Percentiles rank a stretch among this genome's conserved stretches.
Conservation (phyloP, 2,888 invertebrate genomes). For the Drosophila multiciliata region DNA sequence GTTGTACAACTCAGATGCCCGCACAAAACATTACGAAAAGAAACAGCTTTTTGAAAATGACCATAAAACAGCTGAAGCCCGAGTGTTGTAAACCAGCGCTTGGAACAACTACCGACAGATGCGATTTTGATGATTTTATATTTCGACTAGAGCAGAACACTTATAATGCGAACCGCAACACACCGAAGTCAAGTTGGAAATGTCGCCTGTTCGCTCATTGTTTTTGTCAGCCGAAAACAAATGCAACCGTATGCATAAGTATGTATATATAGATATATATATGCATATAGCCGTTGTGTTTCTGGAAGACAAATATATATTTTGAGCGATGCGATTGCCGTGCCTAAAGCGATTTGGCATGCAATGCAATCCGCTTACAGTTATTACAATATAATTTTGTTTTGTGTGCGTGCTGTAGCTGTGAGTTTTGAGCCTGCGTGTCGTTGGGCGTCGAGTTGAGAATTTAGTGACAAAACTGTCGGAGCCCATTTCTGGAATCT, state of each 20-base stretch:
- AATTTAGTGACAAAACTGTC: conserved; percentile 11
- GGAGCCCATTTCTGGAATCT: background rate
- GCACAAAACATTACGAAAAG: conserved; percentile 30
- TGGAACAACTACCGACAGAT: conserved; percentile 1
- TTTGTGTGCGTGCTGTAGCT: conserved; percentile 8
- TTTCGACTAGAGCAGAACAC: conserved; percentile 7
- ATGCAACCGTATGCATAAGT: conserved; percentile 12
- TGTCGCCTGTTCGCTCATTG: conserved; percentile 45
- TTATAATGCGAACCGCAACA: conserved; percentile 50
- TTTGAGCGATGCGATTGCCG: conserved; percentile 43
- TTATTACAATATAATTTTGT: conserved; percentile 24
- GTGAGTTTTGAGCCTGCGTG: conserved; percentile 26
- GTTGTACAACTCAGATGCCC: background rate
- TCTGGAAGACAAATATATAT: conserved; percentile 66
- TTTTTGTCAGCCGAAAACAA: conserved; percentile 29
- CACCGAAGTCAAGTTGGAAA: conserved; percentile 60
- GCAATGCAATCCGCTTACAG: conserved; percentile 52
- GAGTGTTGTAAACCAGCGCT: background rate
- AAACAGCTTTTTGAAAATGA: conserved; percentile 40
- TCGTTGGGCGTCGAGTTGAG: conserved; percentile 27
- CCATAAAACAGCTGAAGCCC: conserved; percentile 32
- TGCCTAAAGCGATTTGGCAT: conserved; percentile 44
- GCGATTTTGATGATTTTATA: conserved; percentile 9
- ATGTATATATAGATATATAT: background rate
- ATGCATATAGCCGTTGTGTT: conserved; percentile 13